These are phyloP conservation scores for Phallusia fumigata DNA, from an alignment of 23 tunicate genomes.

Conservation along the genomic window DNA sequence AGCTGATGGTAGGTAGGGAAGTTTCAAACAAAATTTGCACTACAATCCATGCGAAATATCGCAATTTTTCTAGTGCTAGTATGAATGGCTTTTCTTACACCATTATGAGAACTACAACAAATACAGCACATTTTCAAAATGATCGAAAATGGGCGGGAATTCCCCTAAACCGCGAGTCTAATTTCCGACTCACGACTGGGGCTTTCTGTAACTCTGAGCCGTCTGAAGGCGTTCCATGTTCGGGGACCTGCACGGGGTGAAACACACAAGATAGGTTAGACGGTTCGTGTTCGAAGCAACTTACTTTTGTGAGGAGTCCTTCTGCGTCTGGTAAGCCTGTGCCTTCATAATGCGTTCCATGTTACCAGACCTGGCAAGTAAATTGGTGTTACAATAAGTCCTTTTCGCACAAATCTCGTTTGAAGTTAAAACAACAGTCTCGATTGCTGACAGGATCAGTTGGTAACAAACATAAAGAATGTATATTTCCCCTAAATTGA, in stretches of 20 bases:
- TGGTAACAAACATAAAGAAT: no score
- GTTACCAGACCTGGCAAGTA: conserved; percentile 88
- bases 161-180: conserved; percentile 7
- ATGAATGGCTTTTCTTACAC: no score
- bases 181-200: conserved; percentile 64
- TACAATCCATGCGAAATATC: neutral
- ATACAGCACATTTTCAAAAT: neutral
- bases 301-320: conserved; percentile 82
- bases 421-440: no score
- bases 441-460: no score
- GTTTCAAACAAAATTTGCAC: neutral
- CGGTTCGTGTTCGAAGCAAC: conserved; percentile 8
- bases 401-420: no score
- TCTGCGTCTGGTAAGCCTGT: conserved; percentile 92
- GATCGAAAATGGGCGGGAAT: neutral
- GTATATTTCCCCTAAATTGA: no score
- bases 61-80: no score
- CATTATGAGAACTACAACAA: no score
- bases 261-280: neutral
- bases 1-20: neutral
- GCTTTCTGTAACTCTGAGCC: conserved; percentile 65
- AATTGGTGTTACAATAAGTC: no score
- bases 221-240: conserved; percentile 86
- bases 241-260: conserved; percentile 65
- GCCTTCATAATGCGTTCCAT: conserved; percentile 99